Evolutionary conservation across 2,888 invertebrate species (phyloP), one percentile per base, ranked within the genome.

Genomic region (Fragum whitleyi): DNA sequence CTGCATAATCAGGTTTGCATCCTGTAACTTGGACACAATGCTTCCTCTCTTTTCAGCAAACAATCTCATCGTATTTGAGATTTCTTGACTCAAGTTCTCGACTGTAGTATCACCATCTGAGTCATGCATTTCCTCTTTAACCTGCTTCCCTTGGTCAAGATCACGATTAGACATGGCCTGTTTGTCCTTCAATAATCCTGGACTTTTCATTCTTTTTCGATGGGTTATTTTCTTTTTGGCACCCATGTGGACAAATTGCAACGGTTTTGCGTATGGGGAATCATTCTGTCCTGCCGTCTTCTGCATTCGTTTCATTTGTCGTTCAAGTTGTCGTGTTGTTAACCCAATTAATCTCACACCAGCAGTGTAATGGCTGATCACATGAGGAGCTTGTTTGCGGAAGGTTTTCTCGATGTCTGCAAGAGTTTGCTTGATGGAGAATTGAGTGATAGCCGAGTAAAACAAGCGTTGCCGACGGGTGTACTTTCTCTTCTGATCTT

Each of bases 251-350:
- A 85, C 85, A 85, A 88, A 90, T 23, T 86, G 88, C 28, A 91
- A 81, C 2, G 90, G 90, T 67, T 89, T 87, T 5, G 90, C 90
- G 69, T 91, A 91, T 0, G 91, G 90, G 0, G 91, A 91, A 69
- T 89, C 86, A 47, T 80, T 81, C 28, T 88, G 76, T 23, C 71
- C 82, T 0, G 85, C 82, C 9, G 83, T 77, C 59, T 86, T 89
- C 65, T 88, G 87, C 86, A 90, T 86, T 29, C 82, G 81, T 61
- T 85, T 85, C 83, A 91, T 84, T 74, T 86, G 82, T 16, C 76
- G 67, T 16, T 71, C 87, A 3, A 91, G 77, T 70, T 91, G 90
- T 26, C 88, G 76, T 51, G 89, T 88, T 47, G 89, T 90, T 1
- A 91, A 79, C 5, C 91, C 91, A 53, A 90, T 88, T 7, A 91